Evolutionary conservation across 2,113 vertebrate species (phyloP).

Genomic region (Casuarius casuarius): DNA sequence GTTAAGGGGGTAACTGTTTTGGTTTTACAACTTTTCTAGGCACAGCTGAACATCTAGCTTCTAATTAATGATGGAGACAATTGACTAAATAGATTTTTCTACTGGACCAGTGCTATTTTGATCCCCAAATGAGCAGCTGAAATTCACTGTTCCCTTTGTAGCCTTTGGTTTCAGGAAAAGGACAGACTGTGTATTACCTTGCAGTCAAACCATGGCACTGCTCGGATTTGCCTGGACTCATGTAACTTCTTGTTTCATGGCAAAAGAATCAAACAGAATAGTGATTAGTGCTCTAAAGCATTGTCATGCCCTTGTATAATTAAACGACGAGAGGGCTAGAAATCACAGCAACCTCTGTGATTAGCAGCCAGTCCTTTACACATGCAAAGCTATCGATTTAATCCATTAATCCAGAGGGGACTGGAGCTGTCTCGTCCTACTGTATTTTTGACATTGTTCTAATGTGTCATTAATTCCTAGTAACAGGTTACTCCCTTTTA

Average conservation of each 20-base stretch:
- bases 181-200: not conserved
- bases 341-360: not conserved
- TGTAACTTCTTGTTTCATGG: accelerated
- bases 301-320: not conserved
- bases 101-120: not conserved
- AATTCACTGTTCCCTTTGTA: slow-evolving; percentile 10
- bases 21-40: not conserved
- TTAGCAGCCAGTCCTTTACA: not conserved
- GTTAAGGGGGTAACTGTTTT: not conserved
- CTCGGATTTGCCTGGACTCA: not conserved
- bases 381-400: not conserved
- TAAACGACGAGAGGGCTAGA: not conserved
- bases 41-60: not conserved
- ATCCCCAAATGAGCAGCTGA: not conserved
- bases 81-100: not conserved
- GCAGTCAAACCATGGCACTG: not conserved
- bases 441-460: not conserved
- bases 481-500: not conserved
- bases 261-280: not conserved
- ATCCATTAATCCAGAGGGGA: not conserved
- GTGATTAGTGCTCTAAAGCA: not conserved
- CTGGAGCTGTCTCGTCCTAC: not conserved
- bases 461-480: not conserved
- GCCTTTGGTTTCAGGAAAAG: not conserved
- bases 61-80: slow-evolving; percentile 5